Base-by-base conservation (phyloP, 1,140 invertebrate species). In the Akabosia matsudoensis region DNA sequence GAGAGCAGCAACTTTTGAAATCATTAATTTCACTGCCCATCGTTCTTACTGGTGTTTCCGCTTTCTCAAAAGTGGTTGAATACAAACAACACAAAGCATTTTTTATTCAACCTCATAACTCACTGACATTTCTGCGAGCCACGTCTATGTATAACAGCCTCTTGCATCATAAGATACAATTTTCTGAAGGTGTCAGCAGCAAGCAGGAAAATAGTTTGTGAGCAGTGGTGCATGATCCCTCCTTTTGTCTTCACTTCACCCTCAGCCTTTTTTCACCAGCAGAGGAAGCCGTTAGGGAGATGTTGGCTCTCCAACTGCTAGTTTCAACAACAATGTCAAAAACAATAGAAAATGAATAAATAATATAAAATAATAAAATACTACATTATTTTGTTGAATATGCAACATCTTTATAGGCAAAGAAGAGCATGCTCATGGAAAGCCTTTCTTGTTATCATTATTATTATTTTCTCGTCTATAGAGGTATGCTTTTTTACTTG, bases 241-340 rank as follows among this genome's bases (percentile, higher is more conserved):
- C 37, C 37, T 45, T 45, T 45, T 45, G 37, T 45, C 37, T 45
- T 45, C 37, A 10, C 37, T 18, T 45, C 37, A 45, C 37, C 18
- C 37, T 18, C 37, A 45, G 7, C 18, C 18, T 45, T 45, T 45
- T 45, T 45, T 45, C 37, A 10, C 37, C 18, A 7, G 37, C 37
- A 45, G 37, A 45, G 37, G 18, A 45, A 45, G 18, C 7, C 7
- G n/a, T n/a, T n/a, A 45, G 7, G 37, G 18, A 7, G 7, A 45
- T 45, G 37, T 10, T 45, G 37, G 18, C 37, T 45, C 18, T 45
- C 37, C n/a, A n/a, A n/a, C 37, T 45, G 37, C 37, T 45, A 45
- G n/a, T n/a, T n/a, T n/a, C n/a, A 56, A 56, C 54, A 56, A 56
- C 54, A 56, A 56, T 56, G 54, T 22, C 24, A 22, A 56, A 56